Conservation (phyloP, 2,888 invertebrate species). For the Chalcosyrphus nemorum region DNA sequence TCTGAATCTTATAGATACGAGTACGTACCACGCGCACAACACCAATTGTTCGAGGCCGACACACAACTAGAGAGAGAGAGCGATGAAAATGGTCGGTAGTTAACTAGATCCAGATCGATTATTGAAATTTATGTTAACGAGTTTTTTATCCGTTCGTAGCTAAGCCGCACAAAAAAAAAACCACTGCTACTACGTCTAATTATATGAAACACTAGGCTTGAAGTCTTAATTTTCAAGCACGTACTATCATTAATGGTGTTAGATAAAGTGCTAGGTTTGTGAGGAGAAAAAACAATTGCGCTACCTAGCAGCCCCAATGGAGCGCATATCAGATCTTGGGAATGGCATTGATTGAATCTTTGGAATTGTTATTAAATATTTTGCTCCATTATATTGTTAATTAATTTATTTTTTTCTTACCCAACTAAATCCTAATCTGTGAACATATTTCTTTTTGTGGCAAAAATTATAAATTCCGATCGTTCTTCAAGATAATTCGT, state of each 20-base stretch:
- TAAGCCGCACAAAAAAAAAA: no score
- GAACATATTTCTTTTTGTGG: slow-evolving; percentile 9
- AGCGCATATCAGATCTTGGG: slow-evolving; percentile 43
- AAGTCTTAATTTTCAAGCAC: slow-evolving; percentile 61
- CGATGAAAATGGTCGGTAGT: slow-evolving; percentile 26
- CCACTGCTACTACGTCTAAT: slow-evolving; percentile 31
- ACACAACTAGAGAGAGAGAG: neutral
- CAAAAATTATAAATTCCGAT: slow-evolving; percentile 57
- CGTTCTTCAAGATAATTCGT: slow-evolving; percentile 29
- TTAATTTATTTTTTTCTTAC: slow-evolving; percentile 22
- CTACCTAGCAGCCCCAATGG: neutral
- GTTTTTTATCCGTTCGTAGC: slow-evolving; percentile 20
- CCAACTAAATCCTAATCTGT: neutral
- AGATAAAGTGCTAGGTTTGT: slow-evolving; percentile 29
- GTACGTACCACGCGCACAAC: slow-evolving; percentile 27
- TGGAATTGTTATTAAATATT: slow-evolving; percentile 51
- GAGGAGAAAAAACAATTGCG: slow-evolving; percentile 3
- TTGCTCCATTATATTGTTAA: slow-evolving; percentile 12
- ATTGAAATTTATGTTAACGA: slow-evolving; percentile 72
- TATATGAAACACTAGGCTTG: slow-evolving; percentile 45
- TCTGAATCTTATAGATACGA: slow-evolving; percentile 25
- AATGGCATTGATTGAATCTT: slow-evolving; percentile 49
- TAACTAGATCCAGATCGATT: slow-evolving; percentile 66
- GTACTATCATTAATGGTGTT: slow-evolving; percentile 55
- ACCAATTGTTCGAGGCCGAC: slow-evolving; percentile 22